Evolutionary conservation across 2,888 invertebrate genomes (phyloP), one percentile per base, ranked within the genome.

Genomic region (Aleiodes leptofemur): DNA sequence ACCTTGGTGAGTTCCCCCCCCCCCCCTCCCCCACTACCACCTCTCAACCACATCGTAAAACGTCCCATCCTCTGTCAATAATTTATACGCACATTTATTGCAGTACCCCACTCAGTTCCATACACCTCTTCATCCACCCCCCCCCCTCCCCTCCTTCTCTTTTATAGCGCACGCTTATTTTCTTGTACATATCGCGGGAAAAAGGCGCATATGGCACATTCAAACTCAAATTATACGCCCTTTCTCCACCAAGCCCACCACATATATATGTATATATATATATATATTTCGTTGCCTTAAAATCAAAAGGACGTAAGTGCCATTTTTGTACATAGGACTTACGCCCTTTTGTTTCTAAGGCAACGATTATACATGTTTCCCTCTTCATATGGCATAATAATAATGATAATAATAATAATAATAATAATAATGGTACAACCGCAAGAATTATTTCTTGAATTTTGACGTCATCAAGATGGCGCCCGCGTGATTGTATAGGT

Each of bases 391-490:
- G 13, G 23, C 6, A 14, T 23, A 14, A 48, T 16, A 43, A 43
- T 23, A 23, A 23, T 23, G 23, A 23, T 16, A 43, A 43, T n/a
- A n/a, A n/a, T n/a, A 14, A 48, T 16, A 43, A 43, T 23, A 23
- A 23, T 23, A 2, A 23, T 16, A 43, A 43, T 43, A 43, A 43
- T 11, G 0, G 9, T 23, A 43, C 64, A 23, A 34, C 34, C 34
- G 34, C 34, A 43, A 23, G 16, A 64, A 64, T 48, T 11, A 64
- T 64, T 11, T 43, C 64, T 64, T 13, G 64, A 64, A 43, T 64
- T 48, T 3, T 64, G 64, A 64, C 43, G 64, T 64, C 64, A 64
- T 64, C 43, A 43, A 43, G 48, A 61, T 61, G 64, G 64, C 61
- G 61, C 43, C 34, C 13, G 16, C 23, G 23, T 23, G 23, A 23